These are phyloP conservation scores for Sogatella furcifera DNA, from an alignment of 1,140 invertebrate species.

Conservation along the genomic window DNA sequence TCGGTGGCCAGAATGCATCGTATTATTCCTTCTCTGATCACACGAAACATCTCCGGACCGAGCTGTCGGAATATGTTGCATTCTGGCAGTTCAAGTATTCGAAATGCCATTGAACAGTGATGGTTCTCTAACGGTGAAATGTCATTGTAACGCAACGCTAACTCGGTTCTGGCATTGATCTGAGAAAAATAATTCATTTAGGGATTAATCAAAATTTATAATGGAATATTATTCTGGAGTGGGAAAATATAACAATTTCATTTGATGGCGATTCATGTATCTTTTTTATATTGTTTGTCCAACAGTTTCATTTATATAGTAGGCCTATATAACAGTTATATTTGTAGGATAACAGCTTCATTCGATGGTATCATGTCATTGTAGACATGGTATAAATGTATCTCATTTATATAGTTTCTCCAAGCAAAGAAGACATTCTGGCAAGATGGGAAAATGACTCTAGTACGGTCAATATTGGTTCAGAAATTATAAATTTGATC, in stretches of 20 bases:
- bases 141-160: constrained; percentile 79
- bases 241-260: neutral
- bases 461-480: too few species aligned
- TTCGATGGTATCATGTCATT: too few species aligned
- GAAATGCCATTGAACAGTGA: constrained; percentile 78
- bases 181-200: constrained; percentile 46
- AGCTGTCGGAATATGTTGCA: constrained; percentile 69
- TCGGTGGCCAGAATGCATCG: constrained; percentile 76
- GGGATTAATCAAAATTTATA: neutral
- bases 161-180: constrained; percentile 75
- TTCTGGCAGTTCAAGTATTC: constrained; percentile 61
- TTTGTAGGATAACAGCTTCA: too few species aligned
- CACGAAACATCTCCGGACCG: constrained; percentile 45
- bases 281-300: too few species aligned
- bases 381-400: too few species aligned
- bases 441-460: too few species aligned
- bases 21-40: constrained; percentile 68
- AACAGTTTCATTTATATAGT: too few species aligned
- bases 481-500: too few species aligned
- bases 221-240: neutral
- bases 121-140: constrained; percentile 84
- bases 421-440: too few species aligned
- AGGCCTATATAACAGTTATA: too few species aligned
- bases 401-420: too few species aligned
- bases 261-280: too few species aligned